Percentiles rank a stretch among this genome's conserved stretches.
These are phyloP conservation scores for Enteromius paludinosus DNA, from an alignment of 2,797 vertebrate genomes.

Conservation along the genomic window DNA sequence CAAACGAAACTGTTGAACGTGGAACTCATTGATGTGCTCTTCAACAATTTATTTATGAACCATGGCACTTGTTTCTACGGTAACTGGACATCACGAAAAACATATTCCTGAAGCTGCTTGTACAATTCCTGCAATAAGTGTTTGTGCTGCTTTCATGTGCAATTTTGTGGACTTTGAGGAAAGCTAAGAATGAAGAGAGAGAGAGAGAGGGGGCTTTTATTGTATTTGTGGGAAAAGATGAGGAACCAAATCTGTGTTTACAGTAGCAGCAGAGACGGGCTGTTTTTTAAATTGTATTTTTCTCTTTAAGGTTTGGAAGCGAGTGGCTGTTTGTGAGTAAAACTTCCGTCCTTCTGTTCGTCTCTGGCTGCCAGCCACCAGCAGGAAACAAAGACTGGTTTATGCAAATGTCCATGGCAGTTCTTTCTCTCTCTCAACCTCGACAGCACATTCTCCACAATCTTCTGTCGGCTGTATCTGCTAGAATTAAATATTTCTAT, in stretches of 20 bases:
- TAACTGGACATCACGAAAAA: conserved; percentile 60
- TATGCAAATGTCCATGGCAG: conserved; percentile 82
- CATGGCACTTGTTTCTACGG: conserved; percentile 69
- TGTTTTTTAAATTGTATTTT: conserved; percentile 74
- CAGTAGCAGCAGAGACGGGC: conserved; percentile 41
- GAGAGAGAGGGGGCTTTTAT: conserved; percentile 23
- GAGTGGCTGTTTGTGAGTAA: conserved; percentile 80
- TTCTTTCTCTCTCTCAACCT: conserved; percentile 63
- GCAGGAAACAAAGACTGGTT: conserved; percentile 83
- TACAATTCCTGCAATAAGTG: conserved; percentile 24
- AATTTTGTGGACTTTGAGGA: conserved; percentile 41
- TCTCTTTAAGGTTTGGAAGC: conserved; percentile 73
- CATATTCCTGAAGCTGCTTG: conserved; percentile 48
- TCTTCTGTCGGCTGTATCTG: conserved; percentile 55
- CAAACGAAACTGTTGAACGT: background rate
- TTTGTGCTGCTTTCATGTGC: conserved; percentile 36
- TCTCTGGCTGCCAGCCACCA: conserved; percentile 80
- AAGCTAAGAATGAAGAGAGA: background rate
- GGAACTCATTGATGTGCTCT: conserved; percentile 59
- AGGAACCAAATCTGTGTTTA: conserved; percentile 46
- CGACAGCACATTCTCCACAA: conserved; percentile 67
- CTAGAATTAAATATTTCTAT: conserved; percentile 50
- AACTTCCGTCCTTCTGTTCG: conserved; percentile 86
- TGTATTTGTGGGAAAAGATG: conserved; percentile 34
- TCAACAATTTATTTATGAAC: conserved; percentile 69